Base-by-base conservation (phyloP, 1,140 invertebrate genomes). In the Trichomalopsis sarcophagae region DNA sequence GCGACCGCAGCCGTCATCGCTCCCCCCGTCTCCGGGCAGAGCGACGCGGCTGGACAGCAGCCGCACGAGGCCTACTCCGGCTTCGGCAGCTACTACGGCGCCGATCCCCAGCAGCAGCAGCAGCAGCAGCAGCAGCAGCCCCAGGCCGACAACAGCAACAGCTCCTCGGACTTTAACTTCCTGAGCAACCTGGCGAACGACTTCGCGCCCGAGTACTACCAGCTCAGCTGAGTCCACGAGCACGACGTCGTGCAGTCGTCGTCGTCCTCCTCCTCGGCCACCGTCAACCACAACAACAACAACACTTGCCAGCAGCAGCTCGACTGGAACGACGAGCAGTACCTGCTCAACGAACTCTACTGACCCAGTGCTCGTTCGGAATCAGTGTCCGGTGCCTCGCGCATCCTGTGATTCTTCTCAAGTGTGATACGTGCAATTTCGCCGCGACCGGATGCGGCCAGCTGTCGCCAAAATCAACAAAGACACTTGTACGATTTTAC, bases 111-210 rank as follows among this genome's bases (percentile, higher is more conserved):
- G 95, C 23, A 66, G 6, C 10, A 40, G 0, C 17, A 92, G 11
- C 96, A 30, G 97, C 91, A 97, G 96, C 86, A 97, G 97, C 90
- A 97, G 86, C 92, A 92, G 21, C 90, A 91, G 71, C 90, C 93
- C 86, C 94, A 90, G 92, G 95, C 92, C n/a, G 96, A 97, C 87
- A 97, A 97, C 91, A 97, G 96, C 87, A 97, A 97, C 90, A 97
- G 96, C 89, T 97, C 97, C 1, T 97, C 97, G 11, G 97, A 98
- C 90, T 98, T 98, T 91, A 98, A 98, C 91, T 98, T 98, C 89
- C 94, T 98, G 68, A 97, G 97, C 89, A 98, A 97, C 90, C 94
- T 98, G 88, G 97, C 97, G 80, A 98, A 97, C 92, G 97, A 98
- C 89, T 98, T 98, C 91, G 97, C 96, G 1, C 97, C 97, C 0